Base-by-base conservation (phyloP, 2,113 vertebrate species). In the Micromys minutus region DNA sequence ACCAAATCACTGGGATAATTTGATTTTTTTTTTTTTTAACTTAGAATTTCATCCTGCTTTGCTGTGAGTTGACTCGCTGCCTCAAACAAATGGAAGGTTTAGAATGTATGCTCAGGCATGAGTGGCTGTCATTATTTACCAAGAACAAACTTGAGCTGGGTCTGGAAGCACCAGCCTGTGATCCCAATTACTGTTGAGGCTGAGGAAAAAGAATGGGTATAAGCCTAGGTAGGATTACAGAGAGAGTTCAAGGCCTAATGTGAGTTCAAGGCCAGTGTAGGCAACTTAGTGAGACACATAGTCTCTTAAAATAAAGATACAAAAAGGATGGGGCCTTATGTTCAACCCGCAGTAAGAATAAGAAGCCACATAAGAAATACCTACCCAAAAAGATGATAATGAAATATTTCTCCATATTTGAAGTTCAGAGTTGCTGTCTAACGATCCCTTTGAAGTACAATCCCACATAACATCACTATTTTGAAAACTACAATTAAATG, bases 1-100 rank as follows among this genome's bases (percentile, higher is more conserved):
- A 71, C 96, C 98, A 96, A 98, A 91, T 94, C 94, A 96, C 77
- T 97, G 97, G 96, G 96, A 98, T 97, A 96, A 97, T 94, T 87
- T 96, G 92, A 92, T 98, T 98, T 67, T 67, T 7, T n/a, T 34
- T 47, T 45, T 57, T 59, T 47, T 47, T 5, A 26, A 85, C 93
- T 97, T 98, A 95, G 94, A 96, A 96, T 98, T 97, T 95, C 88
- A 83, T 65, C 79, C 75, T 93, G 39, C 85, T 97, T 90, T 98
- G 95, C 96, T 76, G 61, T 95, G 95, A 93, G 87, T 90, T 95
- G 81, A 96, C 74, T 94, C 5, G 67, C 67, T 92, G 91, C 52
- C 89, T 97, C 92, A 72, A 95, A 95, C 92, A 72, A 94, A 95
- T n/a, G 74, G 84, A 87, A 97, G 67, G 94, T 93, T 90, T 97